A percentile compares a stretch with the other conserved stretches of the same genome.
phyloP scores from a whole-genome alignment of 1,140 invertebrate species.

The Tenebrio molitor region DNA sequence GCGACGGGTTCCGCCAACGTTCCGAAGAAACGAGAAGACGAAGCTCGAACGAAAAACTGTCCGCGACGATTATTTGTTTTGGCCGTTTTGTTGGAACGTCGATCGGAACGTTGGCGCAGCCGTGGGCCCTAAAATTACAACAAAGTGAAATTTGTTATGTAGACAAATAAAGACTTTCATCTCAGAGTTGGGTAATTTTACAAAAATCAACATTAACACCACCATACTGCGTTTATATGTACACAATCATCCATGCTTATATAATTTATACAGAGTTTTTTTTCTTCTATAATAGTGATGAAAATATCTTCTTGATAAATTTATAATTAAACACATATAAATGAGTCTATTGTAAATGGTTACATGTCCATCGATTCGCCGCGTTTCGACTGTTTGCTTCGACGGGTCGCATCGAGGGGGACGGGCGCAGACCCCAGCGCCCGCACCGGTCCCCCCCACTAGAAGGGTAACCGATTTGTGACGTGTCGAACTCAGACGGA shows the following conservation, averaged over 20 bases:
- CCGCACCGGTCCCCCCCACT: too few species aligned
- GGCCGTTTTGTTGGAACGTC: background rate
- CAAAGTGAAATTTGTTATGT: conserved; percentile 49
- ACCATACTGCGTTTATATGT: conserved; percentile 56
- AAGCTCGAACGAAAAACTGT: background rate
- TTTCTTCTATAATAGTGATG: conserved; percentile 56
- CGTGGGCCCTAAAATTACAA: conserved; percentile 46
- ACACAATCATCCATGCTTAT: conserved; percentile 59
- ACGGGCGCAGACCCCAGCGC: background rate
- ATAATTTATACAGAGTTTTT: conserved; percentile 59
- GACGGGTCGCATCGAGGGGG: background rate
- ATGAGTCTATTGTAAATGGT: conserved; percentile 57
- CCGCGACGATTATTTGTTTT: too few species aligned
- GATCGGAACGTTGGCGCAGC: background rate
- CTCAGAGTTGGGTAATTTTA: conserved; percentile 29
- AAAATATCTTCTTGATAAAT: conserved; percentile 61
- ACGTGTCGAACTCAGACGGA: background rate
- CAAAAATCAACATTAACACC: conserved; percentile 51
- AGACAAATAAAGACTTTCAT: conserved; percentile 45
- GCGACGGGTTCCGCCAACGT: conserved; percentile 25
- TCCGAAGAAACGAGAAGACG: background rate
- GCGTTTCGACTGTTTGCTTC: conserved; percentile 28
- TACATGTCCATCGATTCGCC: conserved; percentile 49
- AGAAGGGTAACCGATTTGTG: conserved; percentile 16
- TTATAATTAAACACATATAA: conserved; percentile 57